Conservation (phyloP, 2,113 vertebrate genomes). For the Mandrillus leucophaeus region DNA sequence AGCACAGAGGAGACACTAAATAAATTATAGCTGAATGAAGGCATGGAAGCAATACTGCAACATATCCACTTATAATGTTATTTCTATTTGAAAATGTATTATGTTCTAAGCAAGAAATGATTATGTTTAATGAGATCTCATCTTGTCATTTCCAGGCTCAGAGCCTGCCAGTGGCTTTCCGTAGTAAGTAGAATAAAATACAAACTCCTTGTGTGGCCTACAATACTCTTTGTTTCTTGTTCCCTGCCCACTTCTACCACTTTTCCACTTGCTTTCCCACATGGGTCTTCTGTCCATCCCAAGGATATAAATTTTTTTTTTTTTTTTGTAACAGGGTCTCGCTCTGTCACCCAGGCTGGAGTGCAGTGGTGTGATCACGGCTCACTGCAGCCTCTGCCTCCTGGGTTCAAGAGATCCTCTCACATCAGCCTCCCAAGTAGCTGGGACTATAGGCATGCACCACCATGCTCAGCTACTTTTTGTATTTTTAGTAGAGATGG, state of each 20-base stretch:
- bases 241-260: not conserved
- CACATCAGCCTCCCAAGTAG: too few relatives aligned
- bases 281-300: not conserved
- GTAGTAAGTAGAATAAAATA: not conserved
- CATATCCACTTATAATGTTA: not conserved
- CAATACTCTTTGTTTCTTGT: not conserved
- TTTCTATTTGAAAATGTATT: constrained; percentile 11
- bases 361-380: too few relatives aligned
- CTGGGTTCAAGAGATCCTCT: too few relatives aligned
- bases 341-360: too few relatives aligned
- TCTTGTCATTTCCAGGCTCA: not conserved
- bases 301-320: not conserved
- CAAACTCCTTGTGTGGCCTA: not conserved
- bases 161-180: not conserved
- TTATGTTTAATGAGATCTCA: not conserved
- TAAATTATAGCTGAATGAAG: not conserved
- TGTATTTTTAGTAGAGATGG: too few relatives aligned
- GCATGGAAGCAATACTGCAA: not conserved
- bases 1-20: not conserved
- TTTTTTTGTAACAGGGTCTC: too few relatives aligned
- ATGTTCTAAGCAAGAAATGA: not conserved
- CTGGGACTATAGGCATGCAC: too few relatives aligned
- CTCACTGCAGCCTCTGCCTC: too few relatives aligned
- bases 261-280: not conserved
- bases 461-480: too few relatives aligned